Evolutionary conservation across 2,797 vertebrate genomes (phyloP).

Genomic region (Trachurus trachurus): DNA sequence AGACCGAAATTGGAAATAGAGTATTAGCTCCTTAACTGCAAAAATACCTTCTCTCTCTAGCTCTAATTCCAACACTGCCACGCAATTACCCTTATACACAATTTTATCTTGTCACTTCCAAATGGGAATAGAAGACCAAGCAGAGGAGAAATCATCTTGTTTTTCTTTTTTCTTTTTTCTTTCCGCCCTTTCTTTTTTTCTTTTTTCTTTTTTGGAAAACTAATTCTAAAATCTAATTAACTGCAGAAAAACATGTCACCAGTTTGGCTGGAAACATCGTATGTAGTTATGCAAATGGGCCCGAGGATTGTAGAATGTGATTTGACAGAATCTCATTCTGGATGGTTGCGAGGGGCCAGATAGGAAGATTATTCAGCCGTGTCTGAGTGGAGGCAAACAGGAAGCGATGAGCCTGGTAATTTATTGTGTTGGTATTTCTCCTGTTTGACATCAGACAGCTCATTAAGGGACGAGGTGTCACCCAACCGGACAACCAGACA

Average conservation of each 20-base stretch:
- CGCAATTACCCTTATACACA: constrained; percentile 74
- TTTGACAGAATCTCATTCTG: constrained; percentile 79
- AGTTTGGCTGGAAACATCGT: constrained; percentile 68
- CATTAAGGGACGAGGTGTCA: constrained; percentile 77
- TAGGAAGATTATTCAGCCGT: constrained; percentile 74
- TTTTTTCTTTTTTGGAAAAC: constrained; percentile 53
- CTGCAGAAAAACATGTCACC: constrained; percentile 72
- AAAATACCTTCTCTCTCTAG: constrained; percentile 67
- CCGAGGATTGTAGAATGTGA: constrained; percentile 54
- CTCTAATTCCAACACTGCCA: constrained; percentile 62
- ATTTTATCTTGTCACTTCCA: constrained; percentile 76
- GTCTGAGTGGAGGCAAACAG: constrained; percentile 71
- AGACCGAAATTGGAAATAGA: constrained; percentile 73
- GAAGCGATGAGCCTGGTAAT: constrained; percentile 77
- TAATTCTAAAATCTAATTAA: constrained; percentile 82
- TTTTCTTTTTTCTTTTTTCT: constrained; percentile 30
- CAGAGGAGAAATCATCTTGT: constrained; percentile 47
- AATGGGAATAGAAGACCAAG: constrained; percentile 68
- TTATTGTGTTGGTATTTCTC: constrained; percentile 78
- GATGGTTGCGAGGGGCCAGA: constrained; percentile 60
- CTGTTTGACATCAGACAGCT: constrained; percentile 79
- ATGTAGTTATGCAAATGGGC: constrained; percentile 73
- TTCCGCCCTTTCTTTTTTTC: no score
- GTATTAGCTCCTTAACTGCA: constrained; percentile 70
- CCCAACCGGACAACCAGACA: constrained; percentile 61